These are phyloP conservation scores for Saguinus midas DNA, from an alignment of 2,113 vertebrate species.

Conservation along the genomic window DNA sequence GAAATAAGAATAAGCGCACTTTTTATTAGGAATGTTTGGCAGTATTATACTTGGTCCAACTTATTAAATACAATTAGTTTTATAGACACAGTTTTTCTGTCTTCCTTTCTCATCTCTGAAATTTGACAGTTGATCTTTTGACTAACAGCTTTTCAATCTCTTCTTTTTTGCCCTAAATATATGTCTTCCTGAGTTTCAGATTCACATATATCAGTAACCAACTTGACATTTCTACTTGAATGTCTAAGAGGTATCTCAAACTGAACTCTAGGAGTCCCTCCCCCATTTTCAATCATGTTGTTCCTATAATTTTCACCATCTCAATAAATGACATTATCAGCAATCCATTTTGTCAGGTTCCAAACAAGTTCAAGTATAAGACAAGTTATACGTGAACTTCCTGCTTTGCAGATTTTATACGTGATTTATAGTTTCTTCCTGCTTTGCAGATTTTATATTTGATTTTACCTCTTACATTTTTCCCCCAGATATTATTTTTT, in stretches of 20 bases:
- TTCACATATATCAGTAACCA: background rate
- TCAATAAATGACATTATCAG: background rate
- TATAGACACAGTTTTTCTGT: background rate
- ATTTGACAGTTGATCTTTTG: background rate
- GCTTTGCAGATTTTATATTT: background rate
- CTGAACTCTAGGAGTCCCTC: background rate
- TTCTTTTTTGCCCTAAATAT: too few species aligned
- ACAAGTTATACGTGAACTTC: background rate
- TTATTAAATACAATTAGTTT: background rate
- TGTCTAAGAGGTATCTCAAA: background rate
- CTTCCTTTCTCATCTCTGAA: background rate
- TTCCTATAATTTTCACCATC: background rate
- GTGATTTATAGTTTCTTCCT: background rate
- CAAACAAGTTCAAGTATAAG: background rate
- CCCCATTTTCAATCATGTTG: background rate
- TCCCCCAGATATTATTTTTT: background rate
- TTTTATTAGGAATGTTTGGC: background rate
- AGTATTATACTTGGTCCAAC: background rate
- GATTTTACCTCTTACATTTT: background rate
- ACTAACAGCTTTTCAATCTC: background rate
- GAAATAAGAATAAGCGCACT: background rate
- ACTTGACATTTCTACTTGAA: background rate
- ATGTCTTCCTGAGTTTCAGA: background rate
- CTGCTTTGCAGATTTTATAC: background rate
- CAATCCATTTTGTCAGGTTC: background rate